Evolutionary conservation across 2,888 invertebrate genomes (phyloP).

Genomic region (Ochropacha duplaris): DNA sequence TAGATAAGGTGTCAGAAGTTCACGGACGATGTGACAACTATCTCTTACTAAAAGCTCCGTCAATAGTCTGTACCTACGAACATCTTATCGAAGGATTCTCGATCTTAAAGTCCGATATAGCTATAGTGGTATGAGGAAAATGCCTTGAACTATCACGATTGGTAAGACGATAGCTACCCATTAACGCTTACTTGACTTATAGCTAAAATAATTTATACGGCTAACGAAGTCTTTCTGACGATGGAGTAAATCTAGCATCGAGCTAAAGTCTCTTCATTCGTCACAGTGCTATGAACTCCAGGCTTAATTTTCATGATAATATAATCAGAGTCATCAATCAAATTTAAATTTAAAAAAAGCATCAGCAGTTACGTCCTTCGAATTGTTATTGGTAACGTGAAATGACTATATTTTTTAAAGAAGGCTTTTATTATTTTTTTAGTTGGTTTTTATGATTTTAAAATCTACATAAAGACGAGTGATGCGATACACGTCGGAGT

Average conservation of each 20-base stretch:
- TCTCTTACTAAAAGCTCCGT: conserved; percentile 5
- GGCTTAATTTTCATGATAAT: background rate
- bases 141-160: conserved; percentile 26
- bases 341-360: no score
- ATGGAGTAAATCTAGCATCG: conserved; percentile 3
- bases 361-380: no score
- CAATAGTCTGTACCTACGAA: background rate
- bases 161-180: conserved; percentile 48
- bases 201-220: conserved; percentile 48
- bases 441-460: no score
- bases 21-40: conserved; percentile 2
- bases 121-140: conserved; percentile 9
- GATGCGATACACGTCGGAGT: no score
- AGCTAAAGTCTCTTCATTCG: conserved; percentile 1
- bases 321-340: no score
- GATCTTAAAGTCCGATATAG: background rate
- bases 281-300: background rate
- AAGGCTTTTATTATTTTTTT: no score
- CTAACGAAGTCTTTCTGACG: conserved; percentile 39
- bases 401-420: no score
- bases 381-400: no score
- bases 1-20: background rate
- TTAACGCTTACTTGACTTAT: conserved; percentile 50
- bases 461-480: no score
- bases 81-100: background rate